Base-by-base conservation (phyloP, 2,797 vertebrate species). In the Octomys mimax region DNA sequence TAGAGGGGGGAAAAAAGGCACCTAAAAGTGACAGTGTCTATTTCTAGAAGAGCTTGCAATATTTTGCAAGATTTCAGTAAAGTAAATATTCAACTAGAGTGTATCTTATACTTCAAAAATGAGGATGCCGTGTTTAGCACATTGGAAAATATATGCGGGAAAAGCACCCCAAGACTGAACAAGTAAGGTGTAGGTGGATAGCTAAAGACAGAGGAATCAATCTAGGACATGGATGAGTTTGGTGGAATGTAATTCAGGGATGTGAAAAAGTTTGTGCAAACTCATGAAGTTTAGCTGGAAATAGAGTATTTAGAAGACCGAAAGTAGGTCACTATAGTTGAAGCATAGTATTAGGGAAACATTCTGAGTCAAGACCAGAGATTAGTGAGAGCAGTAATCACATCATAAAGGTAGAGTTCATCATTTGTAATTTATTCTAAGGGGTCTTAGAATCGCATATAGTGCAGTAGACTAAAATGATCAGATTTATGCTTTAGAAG, bases 261-360 rank as follows among this genome's bases (percentile, higher is more conserved):
- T 13, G 26, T 54, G 52, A 83, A 54, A 89, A 49, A 22, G 26
- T 70, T 81, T 95, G 33, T 92, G 5, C 59, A 96, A 39, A 64
- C 39, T 92, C 88, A 68, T 24, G 87, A 16, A 90, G 75, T 91
- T 91, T 89, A 70, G 57, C 66, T 52, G 94, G 52, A 85, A 90
- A 68, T 70, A 31, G 16, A 19, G 22, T 79, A 73, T 31, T 82
- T 81, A 62, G 78, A 80, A 33, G 80, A 42, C 59, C 64, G 64
- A 85, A 89, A 78, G 36, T 66, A 46, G 33, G 22, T 92, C 70
- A 61, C 6, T 33, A 33, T 26, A 5, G 18, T 31, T 61, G 61
- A 78, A 78, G 28, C 54, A 59, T 77, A 36, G 1, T 77, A 10
- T 81, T 49, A 68, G n/a, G 52, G 21, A 94, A 42, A 46, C 86